These are phyloP conservation scores for Cyanistes caeruleus DNA, from an alignment of 2,113 vertebrate genomes.

Conservation along the genomic window DNA sequence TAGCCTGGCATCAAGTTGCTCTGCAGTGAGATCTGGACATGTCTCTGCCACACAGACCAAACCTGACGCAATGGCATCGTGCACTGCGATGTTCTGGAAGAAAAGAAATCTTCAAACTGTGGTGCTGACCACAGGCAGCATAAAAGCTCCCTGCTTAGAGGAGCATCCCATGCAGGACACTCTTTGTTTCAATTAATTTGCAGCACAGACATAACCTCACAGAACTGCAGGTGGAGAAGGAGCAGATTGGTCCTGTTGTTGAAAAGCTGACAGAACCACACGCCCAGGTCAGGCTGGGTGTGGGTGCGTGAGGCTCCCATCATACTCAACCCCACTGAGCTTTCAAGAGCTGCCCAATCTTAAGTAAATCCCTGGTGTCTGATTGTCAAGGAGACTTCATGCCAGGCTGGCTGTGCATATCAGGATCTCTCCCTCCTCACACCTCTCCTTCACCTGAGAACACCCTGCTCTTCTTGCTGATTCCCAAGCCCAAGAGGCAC, in stretches of 20 bases:
- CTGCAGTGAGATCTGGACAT: neutral
- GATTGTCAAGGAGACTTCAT: neutral
- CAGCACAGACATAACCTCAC: neutral
- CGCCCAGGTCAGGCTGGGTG: neutral
- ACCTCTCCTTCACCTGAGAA: neutral
- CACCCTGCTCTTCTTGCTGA: neutral
- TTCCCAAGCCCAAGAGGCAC: neutral
- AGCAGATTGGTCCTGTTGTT: fast-evolving
- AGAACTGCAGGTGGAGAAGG: neutral
- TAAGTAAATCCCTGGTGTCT: neutral
- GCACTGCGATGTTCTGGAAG: neutral
- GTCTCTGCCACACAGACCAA: neutral
- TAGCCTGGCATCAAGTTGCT: neutral
- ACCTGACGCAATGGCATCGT: fast-evolving
- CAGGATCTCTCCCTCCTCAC: neutral
- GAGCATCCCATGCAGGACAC: neutral
- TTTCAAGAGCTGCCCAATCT: neutral
- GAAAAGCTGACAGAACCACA: neutral
- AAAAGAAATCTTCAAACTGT: neutral
- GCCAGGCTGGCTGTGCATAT: neutral
- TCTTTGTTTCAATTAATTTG: neutral
- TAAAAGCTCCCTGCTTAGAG: neutral
- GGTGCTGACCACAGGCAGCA: neutral
- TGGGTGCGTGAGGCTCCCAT: neutral
- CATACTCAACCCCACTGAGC: neutral